Base-by-base conservation (phyloP, 2,888 invertebrate species). In the Scelioninae gen. 1 region DNA sequence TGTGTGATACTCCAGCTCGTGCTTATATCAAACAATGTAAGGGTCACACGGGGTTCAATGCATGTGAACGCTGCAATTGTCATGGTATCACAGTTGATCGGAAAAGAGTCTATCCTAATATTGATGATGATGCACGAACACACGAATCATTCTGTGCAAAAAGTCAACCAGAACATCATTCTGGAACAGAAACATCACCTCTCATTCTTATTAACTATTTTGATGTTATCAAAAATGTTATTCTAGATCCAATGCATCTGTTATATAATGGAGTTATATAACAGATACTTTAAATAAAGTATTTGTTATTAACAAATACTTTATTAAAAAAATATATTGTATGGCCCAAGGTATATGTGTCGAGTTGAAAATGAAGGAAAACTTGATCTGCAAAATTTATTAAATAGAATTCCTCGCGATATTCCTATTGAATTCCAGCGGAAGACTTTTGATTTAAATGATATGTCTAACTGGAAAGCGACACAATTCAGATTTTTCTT, bases 351-450 rank as follows among this genome's bases (percentile, higher is more conserved):
- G 23, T 69, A 45, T 56, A 23, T 53, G 45, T 62, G 63, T 63
- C n/a, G 40, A 32, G 10, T 71, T 40, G n/a, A 51, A 40, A 29
- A 51, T 16, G 10, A 8, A 40, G 32, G 60, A 31, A 60, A 51
- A 51, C 15, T 10, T 32, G 10, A 72, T 5, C 47, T 75, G 10
- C 56, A 65, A 34, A 10, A 23, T 16, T 53, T 62, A n/a, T 72
- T 72, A 15, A 45, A 53, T 23, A 13, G 11, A 16, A 40, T 84
- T 40, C 38, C 76, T 53, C 4, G n/a, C 38, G 68, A 74, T 68
- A 78, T 88, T 8, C 65, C 85, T 16, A 16, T 65, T 29, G 86
- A 87, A 66, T 86, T 86, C 77, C 85, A 87, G 55, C 16, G 86
- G 51, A 87, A 87, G 58, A 63, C 49, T 34, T 84, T 83, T 45